Conservation (phyloP, 1,140 invertebrate genomes). For the Drosophila watanabei region DNA sequence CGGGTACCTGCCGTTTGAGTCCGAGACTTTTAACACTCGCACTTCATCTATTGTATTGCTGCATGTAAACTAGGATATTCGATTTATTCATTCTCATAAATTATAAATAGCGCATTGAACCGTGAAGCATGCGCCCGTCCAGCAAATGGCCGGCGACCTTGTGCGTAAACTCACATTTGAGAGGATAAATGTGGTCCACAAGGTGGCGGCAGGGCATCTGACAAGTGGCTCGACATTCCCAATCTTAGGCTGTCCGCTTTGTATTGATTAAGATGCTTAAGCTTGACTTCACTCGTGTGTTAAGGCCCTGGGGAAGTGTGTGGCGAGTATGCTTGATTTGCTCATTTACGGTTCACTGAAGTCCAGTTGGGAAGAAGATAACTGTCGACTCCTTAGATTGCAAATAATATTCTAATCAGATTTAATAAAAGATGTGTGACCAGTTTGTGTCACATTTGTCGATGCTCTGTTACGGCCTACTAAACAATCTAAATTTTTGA, state of each 20-base stretch:
- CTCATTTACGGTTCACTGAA: constrained; percentile 78
- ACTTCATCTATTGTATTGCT: constrained; percentile 61
- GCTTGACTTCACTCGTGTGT: constrained; percentile 75
- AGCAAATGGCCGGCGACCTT: constrained; percentile 5
- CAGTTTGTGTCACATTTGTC: constrained; percentile 16
- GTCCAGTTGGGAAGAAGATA: constrained; percentile 14
- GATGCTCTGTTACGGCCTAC: constrained; percentile 8
- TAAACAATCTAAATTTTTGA: no score
- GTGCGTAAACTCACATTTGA: constrained; percentile 24
- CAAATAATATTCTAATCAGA: constrained; percentile 74
- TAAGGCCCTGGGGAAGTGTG: constrained; percentile 43
- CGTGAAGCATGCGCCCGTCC: constrained; percentile 26
- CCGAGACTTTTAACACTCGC: not conserved
- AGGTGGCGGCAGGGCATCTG: constrained; percentile 46
- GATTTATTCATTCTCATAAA: constrained; percentile 56
- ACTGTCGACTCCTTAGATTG: constrained; percentile 18
- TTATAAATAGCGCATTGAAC: constrained; percentile 80
- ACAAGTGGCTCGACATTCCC: constrained; percentile 53
- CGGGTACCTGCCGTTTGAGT: not conserved
- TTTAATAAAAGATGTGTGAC: constrained; percentile 63
- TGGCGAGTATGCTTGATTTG: constrained; percentile 66
- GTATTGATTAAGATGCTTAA: constrained; percentile 70
- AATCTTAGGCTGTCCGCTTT: constrained; percentile 1
- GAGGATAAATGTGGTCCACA: constrained; percentile 29
- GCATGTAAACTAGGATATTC: constrained; percentile 59